phyloP scores from a whole-genome alignment of 1,140 invertebrate species.

The Diuraphis noxia region DNA sequence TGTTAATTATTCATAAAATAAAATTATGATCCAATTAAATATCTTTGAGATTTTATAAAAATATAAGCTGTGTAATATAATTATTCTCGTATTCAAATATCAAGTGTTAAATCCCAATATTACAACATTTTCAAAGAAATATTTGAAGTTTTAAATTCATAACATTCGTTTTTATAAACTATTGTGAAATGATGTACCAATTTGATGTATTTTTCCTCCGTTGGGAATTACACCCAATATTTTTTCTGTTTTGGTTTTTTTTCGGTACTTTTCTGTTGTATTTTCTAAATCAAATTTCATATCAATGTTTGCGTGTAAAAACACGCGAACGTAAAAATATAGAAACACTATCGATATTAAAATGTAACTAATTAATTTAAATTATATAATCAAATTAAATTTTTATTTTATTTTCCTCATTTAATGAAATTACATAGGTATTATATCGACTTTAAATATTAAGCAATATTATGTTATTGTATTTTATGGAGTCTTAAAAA shows the following conservation, averaged over 20 bases:
- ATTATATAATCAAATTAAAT: neutral
- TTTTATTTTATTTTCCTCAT: neutral
- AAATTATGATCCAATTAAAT: neutral
- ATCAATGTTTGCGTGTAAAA: neutral
- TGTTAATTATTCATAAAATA: neutral
- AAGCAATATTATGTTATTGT: neutral
- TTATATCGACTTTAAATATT: neutral
- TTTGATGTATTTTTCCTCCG: too few species aligned
- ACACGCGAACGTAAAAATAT: neutral
- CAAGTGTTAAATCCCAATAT: neutral
- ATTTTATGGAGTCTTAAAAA: neutral
- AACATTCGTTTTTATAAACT: neutral
- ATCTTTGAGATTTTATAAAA: neutral
- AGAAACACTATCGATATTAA: neutral
- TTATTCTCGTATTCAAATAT: neutral
- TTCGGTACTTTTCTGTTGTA: neutral
- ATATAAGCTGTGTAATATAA: neutral
- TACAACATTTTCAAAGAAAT: neutral
- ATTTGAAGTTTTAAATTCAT: neutral
- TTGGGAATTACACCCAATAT: neutral
- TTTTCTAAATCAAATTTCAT: neutral
- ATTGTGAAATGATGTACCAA: neutral
- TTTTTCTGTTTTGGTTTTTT: neutral
- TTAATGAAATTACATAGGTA: neutral
- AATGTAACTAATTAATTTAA: neutral